A percentile compares a stretch with the other conserved stretches of the same genome.
phyloP scores from a whole-genome alignment of 2,113 vertebrate genomes.

The Osmerus eperlanus region DNA sequence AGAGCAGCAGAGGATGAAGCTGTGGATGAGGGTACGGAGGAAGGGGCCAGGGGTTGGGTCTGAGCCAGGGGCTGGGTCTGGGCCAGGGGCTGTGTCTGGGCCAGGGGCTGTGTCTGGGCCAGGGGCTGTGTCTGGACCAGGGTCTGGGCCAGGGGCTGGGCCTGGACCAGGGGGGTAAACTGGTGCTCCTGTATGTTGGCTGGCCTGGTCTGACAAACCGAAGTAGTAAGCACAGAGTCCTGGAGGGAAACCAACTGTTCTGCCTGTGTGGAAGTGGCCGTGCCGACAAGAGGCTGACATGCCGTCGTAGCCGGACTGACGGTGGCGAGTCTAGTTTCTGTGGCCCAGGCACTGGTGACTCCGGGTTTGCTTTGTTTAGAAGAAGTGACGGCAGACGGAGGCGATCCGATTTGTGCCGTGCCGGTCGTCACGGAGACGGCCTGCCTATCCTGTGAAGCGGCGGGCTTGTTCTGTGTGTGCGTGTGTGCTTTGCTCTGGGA shows the following conservation, averaged over 20 bases:
- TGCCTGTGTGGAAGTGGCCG: conserved; percentile 26
- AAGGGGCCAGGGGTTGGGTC: conserved; percentile 26
- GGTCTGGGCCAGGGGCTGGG: conserved; percentile 28
- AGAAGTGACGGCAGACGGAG: conserved; percentile 12
- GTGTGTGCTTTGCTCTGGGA: conserved; percentile 37
- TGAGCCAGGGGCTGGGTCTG: conserved; percentile 28
- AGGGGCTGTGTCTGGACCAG: conserved; percentile 22
- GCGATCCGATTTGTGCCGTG: conserved; percentile 41
- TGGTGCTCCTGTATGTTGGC: conserved; percentile 20
- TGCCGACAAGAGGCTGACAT: conserved; percentile 29
- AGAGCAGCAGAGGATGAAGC: conserved; percentile 21
- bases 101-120: conserved; percentile 29
- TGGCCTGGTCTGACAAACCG: conserved; percentile 37
- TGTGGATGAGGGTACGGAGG: conserved; percentile 27
- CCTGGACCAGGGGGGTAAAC: conserved; percentile 33
- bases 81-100: conserved; percentile 11
- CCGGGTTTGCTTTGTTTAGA: conserved; percentile 39
- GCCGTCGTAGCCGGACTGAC: conserved; percentile 21
- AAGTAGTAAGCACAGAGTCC: conserved; percentile 11
- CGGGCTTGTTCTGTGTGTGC: conserved; percentile 26
- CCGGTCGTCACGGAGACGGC: conserved; percentile 9
- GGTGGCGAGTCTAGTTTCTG: conserved; percentile 12
- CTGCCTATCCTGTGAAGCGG: conserved; percentile 39
- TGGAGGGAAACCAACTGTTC: conserved; percentile 32
- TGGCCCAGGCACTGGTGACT: conserved; percentile 23